A percentile compares a stretch with the other conserved stretches of the same genome.
Evolutionary conservation across 92 coral and sea anemone genomes (phyloP).

Genomic region (Pocillopora meandrina): DNA sequence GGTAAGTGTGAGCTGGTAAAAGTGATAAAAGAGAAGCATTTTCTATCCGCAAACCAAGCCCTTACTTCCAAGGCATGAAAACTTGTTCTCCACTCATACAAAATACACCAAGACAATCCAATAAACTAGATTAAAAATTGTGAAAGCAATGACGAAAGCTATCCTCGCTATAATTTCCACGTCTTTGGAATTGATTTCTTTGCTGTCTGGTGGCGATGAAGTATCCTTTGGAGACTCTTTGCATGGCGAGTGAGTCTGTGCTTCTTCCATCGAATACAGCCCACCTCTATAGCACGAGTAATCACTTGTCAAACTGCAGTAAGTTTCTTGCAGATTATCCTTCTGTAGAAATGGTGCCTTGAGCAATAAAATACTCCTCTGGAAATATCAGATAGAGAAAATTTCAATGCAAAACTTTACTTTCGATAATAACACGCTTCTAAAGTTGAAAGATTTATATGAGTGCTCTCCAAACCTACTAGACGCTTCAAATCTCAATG

Average conservation of each 20-base stretch:
- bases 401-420: neutral
- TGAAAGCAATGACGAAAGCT: constrained; percentile 54
- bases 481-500: too few species aligned
- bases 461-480: too few species aligned
- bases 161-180: constrained; percentile 64
- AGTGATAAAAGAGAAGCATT: too few species aligned
- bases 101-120: constrained; percentile 50
- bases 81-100: neutral
- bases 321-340: neutral
- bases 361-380: neutral
- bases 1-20: too few species aligned
- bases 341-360: constrained; percentile 10
- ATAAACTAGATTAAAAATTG: constrained; percentile 52
- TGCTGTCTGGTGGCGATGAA: constrained; percentile 13
- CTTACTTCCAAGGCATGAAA: too few species aligned
- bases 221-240: neutral
- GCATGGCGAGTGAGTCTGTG: neutral
- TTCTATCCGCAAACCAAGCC: too few species aligned
- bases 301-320: neutral
- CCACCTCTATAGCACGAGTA: neutral
- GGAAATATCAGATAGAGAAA: neutral
- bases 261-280: constrained; percentile 11
- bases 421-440: too few species aligned
- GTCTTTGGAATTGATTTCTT: constrained; percentile 10
- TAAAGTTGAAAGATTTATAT: too few species aligned